phyloP scores from a whole-genome alignment of 2,797 vertebrate genomes.

The Falco novaeseelandiae region DNA sequence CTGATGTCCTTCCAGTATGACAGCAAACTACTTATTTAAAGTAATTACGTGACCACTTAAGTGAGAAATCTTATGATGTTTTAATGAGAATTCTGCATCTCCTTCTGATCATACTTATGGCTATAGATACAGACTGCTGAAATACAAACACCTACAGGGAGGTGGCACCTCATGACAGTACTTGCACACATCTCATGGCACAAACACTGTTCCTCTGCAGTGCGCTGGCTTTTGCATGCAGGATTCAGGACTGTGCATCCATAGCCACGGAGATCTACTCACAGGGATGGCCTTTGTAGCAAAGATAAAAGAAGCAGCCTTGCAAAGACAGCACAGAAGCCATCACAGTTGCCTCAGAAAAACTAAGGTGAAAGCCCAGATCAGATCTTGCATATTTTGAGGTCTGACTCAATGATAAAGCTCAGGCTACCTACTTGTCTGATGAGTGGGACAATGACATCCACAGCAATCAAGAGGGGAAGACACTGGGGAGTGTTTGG shows the following conservation, averaged over 20 bases:
- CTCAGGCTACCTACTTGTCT: not conserved
- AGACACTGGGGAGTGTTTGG: not conserved
- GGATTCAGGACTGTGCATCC: not conserved
- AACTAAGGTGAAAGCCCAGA: not conserved
- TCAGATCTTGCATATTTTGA: not conserved
- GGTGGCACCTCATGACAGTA: not conserved
- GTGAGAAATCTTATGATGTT: not conserved
- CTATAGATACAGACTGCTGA: not conserved
- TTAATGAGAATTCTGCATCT: not conserved
- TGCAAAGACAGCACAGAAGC: not conserved
- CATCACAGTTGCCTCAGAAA: not conserved
- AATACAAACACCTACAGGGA: not conserved
- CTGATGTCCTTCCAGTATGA: not conserved
- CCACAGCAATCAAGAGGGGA: not conserved
- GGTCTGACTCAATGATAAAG: not conserved
- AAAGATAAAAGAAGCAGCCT: not conserved
- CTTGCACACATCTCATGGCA: not conserved
- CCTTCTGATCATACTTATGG: not conserved
- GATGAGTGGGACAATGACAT: not conserved
- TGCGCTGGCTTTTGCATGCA: fast-evolving
- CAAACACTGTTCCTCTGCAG: not conserved
- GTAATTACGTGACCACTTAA: not conserved
- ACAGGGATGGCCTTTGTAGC: not conserved
- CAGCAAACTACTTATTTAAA: not conserved
- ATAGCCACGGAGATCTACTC: not conserved